Percentiles rank a stretch among this genome's conserved stretches.
phyloP scores from a whole-genome alignment of 2,797 vertebrate genomes.

The Betta splendens region DNA sequence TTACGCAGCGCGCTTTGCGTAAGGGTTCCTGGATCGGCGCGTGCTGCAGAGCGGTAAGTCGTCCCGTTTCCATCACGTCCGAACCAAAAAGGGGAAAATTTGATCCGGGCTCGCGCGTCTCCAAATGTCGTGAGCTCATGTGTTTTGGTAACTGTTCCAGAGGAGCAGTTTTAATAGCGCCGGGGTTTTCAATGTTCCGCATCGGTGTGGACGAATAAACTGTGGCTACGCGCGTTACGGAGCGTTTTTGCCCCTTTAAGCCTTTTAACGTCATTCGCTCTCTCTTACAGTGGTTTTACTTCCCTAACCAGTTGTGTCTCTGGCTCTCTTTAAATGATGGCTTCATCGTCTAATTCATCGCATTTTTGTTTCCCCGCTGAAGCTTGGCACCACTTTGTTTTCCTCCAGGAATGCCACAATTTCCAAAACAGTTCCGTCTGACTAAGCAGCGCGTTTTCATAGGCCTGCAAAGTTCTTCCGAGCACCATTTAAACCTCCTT shows the following conservation, averaged over 20 bases:
- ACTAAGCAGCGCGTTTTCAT: slow-evolving; percentile 62
- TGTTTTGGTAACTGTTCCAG: neutral
- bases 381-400: slow-evolving; percentile 57
- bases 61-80: neutral
- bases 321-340: slow-evolving; percentile 25
- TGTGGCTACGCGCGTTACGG: neutral
- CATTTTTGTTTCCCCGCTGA: slow-evolving; percentile 39
- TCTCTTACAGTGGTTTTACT: slow-evolving; percentile 1
- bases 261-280: neutral
- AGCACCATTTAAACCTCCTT: slow-evolving; percentile 10
- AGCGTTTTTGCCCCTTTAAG: slow-evolving; percentile 3
- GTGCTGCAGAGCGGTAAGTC: slow-evolving; percentile 54
- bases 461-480: neutral
- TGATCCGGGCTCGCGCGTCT: neutral
- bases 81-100: neutral
- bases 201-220: neutral
- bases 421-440: slow-evolving; percentile 69
- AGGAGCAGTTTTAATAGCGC: neutral
- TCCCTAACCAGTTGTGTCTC: slow-evolving; percentile 6
- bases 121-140: rapidly evolving
- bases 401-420: slow-evolving; percentile 67
- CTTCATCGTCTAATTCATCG: slow-evolving; percentile 34
- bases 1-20: slow-evolving; percentile 12
- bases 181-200: neutral
- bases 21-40: slow-evolving; percentile 29